phyloP scores from a whole-genome alignment of 2,113 vertebrate species.

The Catagonus wagneri region DNA sequence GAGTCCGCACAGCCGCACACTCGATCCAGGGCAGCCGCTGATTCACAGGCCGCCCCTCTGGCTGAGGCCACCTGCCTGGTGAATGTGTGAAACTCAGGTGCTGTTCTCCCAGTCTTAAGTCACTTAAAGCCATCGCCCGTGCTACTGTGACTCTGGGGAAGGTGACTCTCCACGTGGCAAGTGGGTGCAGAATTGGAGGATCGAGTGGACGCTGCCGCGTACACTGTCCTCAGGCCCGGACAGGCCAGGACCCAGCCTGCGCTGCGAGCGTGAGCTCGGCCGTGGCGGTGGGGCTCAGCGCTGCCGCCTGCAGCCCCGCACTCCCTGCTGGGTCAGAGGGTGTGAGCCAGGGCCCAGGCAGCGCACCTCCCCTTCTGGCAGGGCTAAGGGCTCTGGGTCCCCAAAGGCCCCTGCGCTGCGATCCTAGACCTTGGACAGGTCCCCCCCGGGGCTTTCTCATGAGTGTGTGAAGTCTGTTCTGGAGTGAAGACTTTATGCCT shows the following conservation, averaged over 20 bases:
- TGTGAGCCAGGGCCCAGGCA: not conserved
- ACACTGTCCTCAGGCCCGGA: accelerated
- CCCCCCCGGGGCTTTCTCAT: not conserved
- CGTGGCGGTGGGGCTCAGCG: accelerated
- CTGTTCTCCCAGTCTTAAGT: not conserved
- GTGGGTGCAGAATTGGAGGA: not conserved
- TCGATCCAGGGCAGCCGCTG: too few species aligned
- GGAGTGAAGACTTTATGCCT: not conserved
- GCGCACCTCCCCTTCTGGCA: not conserved
- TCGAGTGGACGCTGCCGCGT: accelerated
- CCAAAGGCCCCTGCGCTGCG: accelerated
- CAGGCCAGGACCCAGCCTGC: not conserved
- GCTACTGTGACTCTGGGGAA: not conserved
- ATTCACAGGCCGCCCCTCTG: too few species aligned
- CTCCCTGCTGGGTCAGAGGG: accelerated
- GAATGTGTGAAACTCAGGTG: accelerated
- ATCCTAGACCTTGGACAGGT: not conserved
- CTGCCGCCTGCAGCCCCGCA: accelerated
- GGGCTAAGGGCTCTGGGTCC: not conserved
- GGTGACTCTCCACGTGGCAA: not conserved
- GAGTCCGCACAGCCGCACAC: too few species aligned
- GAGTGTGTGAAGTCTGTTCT: not conserved
- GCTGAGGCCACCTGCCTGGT: too few species aligned
- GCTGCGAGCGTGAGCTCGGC: not conserved
- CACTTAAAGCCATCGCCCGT: not conserved